Evolutionary conservation across 2,888 invertebrate genomes (phyloP), one percentile per base, ranked within the genome.

Genomic region (Amphipoea oculea): DNA sequence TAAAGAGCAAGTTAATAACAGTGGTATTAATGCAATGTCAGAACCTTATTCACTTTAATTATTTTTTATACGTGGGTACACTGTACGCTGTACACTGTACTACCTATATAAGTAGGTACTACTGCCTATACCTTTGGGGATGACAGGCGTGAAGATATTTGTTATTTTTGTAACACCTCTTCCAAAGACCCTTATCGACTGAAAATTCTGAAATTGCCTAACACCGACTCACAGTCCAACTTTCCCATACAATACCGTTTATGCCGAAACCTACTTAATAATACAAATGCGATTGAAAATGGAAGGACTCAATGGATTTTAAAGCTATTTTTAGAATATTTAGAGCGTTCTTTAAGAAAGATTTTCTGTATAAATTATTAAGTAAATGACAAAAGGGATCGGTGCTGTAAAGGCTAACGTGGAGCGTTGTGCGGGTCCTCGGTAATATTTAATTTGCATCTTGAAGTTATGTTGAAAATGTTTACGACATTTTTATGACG

Each of bases 401-500:
- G 69, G 60, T 79, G 81, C 66, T 82, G 45, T 73, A 82, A 54
- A 78, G 65, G 82, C 73, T 75, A 80, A 81, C 76, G 67, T 76
- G 40, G 54, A 74, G 60, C 66, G 81, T 36, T 57, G 67, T 69
- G 60, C 73, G 68, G 80, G 62, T 81, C 63, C 73, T 82, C 68
- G 70, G 72, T 80, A 86, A 89, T 85, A 85, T 89, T 89, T 88
- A 88, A 89, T 89, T 89, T 89, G 81, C 85, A 88, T 88, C 81
- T 84, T 82, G 70, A 82, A 85, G 78, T 83, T 81, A 83, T 84
- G 81, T 79, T 73, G 76, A 79, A 77, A 78, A 84, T 86, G 81
- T 89, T 89, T 88, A 88, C 89, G 85, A 82, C 65, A 79, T 82
- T 88, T 89, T 89, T 89, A 85, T 83, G 85, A 82, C 42, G 63